phyloP scores from a whole-genome alignment of 2,888 invertebrate genomes.

The Oasisia sp. region DNA sequence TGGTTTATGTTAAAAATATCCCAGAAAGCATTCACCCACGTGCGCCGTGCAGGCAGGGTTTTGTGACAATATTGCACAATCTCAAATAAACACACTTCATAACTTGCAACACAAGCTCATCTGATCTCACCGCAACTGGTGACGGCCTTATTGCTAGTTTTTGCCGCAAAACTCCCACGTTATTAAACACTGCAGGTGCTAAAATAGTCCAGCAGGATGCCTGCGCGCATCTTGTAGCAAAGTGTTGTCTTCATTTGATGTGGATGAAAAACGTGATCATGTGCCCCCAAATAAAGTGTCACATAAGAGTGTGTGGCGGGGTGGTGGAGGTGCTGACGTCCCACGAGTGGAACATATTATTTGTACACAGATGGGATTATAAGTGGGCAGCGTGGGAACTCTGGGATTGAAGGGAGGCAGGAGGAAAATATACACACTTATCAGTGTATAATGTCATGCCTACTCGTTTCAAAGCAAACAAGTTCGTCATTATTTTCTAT shows the following conservation, averaged over 20 bases:
- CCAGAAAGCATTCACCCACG: background rate
- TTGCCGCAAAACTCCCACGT: background rate
- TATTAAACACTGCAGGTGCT: conserved; percentile 3
- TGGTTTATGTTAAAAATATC: background rate
- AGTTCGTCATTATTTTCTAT: too few relatives aligned
- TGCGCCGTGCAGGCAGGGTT: background rate
- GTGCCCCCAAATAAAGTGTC: too few relatives aligned
- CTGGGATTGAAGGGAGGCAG: too few relatives aligned
- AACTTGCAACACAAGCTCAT: background rate
- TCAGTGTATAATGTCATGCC: too few relatives aligned
- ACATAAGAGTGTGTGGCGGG: too few relatives aligned
- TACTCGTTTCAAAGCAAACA: too few relatives aligned
- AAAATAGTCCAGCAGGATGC: background rate
- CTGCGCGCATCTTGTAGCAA: background rate
- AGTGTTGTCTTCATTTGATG: background rate
- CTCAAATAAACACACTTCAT: background rate
- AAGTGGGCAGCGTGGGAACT: too few relatives aligned
- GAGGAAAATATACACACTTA: too few relatives aligned
- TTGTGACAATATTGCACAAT: background rate
- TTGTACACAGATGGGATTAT: too few relatives aligned
- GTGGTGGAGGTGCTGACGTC: too few relatives aligned
- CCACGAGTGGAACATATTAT: too few relatives aligned
- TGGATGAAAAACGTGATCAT: too few relatives aligned
- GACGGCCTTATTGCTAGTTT: background rate
- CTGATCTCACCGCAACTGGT: background rate